These are phyloP conservation scores for Sorex fumeus DNA, from an alignment of 2,113 vertebrate species.

Conservation along the genomic window DNA sequence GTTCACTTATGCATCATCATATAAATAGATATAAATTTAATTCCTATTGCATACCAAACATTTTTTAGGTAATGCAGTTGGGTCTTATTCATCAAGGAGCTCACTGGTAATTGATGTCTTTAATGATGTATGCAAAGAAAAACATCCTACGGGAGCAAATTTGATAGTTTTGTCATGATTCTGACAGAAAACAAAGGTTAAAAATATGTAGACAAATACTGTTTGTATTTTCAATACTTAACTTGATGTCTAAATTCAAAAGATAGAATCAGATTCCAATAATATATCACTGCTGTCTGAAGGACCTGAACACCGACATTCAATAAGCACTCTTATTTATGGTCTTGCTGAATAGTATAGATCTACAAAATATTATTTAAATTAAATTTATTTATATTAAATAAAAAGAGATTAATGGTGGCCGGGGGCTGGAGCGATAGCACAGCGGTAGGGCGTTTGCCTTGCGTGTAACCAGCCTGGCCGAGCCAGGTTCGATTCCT, in stretches of 20 bases:
- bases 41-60: not conserved
- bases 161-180: not conserved
- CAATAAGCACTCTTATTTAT: not conserved
- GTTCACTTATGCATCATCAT: not conserved
- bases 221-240: not conserved
- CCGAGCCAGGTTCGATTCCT: too few species aligned
- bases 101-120: not conserved
- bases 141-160: not conserved
- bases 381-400: too few species aligned
- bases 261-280: not conserved
- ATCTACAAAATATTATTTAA: conserved; percentile 20
- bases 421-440: too few species aligned
- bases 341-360: not conserved
- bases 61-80: not conserved
- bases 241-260: not conserved
- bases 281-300: not conserved
- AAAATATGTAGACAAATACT: not conserved
- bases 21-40: not conserved
- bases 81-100: not conserved
- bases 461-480: too few species aligned
- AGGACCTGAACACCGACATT: not conserved
- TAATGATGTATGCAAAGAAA: conserved; percentile 4
- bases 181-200: conserved; percentile 21
- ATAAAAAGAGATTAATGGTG: not conserved
- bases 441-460: too few species aligned